Evolutionary conservation across 1,140 invertebrate genomes (phyloP).

Genomic region (Drosophila busckii): DNA sequence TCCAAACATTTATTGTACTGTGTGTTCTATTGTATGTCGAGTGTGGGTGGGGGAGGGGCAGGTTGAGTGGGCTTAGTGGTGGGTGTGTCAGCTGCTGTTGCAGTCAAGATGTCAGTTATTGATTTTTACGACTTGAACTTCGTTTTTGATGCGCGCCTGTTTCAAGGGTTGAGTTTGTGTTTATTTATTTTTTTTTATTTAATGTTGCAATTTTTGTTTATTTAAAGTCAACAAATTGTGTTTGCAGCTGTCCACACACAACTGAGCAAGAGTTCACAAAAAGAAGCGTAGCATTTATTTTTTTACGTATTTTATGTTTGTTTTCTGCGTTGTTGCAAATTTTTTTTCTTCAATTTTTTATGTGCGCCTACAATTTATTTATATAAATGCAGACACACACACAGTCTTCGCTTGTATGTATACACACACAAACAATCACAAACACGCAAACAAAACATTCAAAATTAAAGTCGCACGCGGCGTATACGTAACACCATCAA

Average conservation of each 20-base stretch:
- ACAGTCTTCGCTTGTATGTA: neutral
- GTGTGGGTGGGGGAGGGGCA: no score
- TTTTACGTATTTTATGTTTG: constrained; percentile 5
- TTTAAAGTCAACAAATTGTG: no score
- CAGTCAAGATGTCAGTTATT: constrained; percentile 52
- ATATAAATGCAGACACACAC: neutral
- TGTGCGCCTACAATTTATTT: constrained; percentile 8
- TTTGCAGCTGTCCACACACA: neutral
- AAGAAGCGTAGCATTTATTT: constrained; percentile 11
- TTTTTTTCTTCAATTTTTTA: no score
- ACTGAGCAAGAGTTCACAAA: neutral
- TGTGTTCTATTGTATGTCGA: no score
- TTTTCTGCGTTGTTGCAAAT: no score
- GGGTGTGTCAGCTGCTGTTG: constrained; percentile 25
- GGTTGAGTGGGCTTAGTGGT: constrained; percentile 11
- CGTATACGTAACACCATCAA: constrained; percentile 60
- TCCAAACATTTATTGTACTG: no score
- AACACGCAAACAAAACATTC: constrained; percentile 55
- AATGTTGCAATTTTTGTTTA: no score
- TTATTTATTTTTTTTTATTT: constrained; percentile 3
- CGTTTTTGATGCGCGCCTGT: constrained; percentile 10
- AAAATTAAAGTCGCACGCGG: constrained; percentile 40
- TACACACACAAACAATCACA: constrained; percentile 20
- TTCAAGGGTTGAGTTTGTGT: constrained; percentile 6
- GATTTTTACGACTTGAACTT: constrained; percentile 50